Evolutionary conservation across 2,888 invertebrate species (phyloP).

Genomic region (Stratiomys singularior): DNA sequence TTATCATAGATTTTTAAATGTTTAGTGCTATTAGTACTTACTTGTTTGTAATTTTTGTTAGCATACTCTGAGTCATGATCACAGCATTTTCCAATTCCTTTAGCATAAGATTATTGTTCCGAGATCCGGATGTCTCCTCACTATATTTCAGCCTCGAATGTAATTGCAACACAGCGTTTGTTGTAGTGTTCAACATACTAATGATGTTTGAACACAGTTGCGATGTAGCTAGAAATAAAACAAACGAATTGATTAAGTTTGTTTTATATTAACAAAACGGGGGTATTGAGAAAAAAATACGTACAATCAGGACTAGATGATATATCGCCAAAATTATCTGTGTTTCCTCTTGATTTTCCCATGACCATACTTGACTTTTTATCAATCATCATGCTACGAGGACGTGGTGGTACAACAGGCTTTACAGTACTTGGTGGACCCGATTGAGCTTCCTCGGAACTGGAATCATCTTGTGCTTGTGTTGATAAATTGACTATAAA

Average conservation of each 20-base stretch:
- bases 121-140: conserved; percentile 58
- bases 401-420: conserved; percentile 73
- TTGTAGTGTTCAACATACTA: conserved; percentile 66
- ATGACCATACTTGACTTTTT: conserved; percentile 60
- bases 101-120: conserved; percentile 60
- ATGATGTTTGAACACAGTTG: conserved; percentile 73
- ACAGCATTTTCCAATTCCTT: conserved; percentile 66
- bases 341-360: conserved; percentile 58
- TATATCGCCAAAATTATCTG: conserved; percentile 42
- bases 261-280: neutral
- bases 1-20: too few relatives aligned
- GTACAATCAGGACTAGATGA: conserved; percentile 66
- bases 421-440: conserved; percentile 62
- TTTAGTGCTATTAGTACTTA: conserved; percentile 37
- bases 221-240: conserved; percentile 67
- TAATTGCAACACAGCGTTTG: conserved; percentile 64
- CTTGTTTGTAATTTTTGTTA: conserved; percentile 62
- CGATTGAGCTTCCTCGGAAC: conserved; percentile 74
- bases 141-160: conserved; percentile 64
- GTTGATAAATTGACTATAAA: conserved; percentile 74
- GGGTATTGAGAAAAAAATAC: too few relatives aligned
- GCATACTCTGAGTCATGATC: conserved; percentile 66
- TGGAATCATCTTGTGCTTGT: conserved; percentile 82
- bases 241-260: neutral
- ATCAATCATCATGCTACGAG: conserved; percentile 74